These are phyloP conservation scores for Alloscopus bannaensis DNA, from an alignment of 2,888 invertebrate species.

Conservation along the genomic window DNA sequence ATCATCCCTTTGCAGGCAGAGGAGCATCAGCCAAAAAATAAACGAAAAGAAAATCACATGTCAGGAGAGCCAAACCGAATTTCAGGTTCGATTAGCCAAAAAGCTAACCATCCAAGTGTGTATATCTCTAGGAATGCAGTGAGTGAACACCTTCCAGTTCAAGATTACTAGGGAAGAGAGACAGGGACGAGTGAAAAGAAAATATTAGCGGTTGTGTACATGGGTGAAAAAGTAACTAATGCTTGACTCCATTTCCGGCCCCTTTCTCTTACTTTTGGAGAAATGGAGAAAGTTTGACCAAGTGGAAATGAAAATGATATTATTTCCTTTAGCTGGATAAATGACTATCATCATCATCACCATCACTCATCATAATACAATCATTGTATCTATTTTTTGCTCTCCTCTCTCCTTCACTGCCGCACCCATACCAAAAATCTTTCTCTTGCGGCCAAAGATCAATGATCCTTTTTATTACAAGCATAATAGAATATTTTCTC, in stretches of 20 bases:
- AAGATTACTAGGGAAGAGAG: no score
- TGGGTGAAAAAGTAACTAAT: no score
- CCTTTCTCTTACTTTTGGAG: not conserved
- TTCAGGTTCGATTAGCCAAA: constrained; percentile 19
- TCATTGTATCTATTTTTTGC: not conserved
- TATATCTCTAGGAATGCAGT: not conserved
- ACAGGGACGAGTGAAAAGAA: no score
- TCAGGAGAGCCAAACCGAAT: not conserved
- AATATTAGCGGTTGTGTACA: no score
- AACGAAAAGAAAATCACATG: constrained; percentile 19
- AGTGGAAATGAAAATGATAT: constrained; percentile 34
- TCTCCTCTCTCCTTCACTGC: not conserved
- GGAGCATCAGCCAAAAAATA: not conserved
- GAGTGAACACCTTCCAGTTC: not conserved
- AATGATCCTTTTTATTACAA: constrained; percentile 19
- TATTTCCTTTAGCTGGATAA: constrained; percentile 36
- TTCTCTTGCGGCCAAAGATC: constrained; percentile 6
- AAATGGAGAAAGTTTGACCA: constrained; percentile 18
- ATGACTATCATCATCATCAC: constrained; percentile 35
- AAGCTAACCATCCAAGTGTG: constrained; percentile 20
- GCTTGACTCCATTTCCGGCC: not conserved
- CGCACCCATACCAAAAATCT: no score
- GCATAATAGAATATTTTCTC: constrained; percentile 3
- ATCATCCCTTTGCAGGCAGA: constrained; percentile 33
- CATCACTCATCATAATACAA: constrained; percentile 27